These are phyloP conservation scores for Copidosoma aretas DNA, from an alignment of 2,888 invertebrate genomes.

Conservation along the genomic window DNA sequence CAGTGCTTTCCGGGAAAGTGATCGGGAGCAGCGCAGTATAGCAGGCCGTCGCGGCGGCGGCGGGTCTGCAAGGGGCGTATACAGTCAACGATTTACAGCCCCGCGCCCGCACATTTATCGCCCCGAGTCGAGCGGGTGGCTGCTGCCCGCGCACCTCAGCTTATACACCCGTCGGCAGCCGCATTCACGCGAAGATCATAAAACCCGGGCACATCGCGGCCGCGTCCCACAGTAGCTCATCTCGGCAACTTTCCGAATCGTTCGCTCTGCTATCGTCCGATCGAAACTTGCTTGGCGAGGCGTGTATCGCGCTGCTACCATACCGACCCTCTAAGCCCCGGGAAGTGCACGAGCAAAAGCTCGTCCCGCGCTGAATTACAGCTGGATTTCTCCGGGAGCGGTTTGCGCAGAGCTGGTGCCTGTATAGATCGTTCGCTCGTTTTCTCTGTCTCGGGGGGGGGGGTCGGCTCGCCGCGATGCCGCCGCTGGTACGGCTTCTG, in stretches of 20 bases:
- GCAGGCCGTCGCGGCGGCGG: neutral
- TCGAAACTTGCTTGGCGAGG: slow-evolving; percentile 29
- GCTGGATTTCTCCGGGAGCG: too few relatives aligned
- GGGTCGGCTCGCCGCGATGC: too few relatives aligned
- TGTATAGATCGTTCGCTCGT: neutral
- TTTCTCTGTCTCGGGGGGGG: neutral
- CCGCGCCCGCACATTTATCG: neutral
- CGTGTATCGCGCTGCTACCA: neutral
- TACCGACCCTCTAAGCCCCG: neutral
- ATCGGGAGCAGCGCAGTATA: slow-evolving; percentile 27
- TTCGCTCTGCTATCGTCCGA: slow-evolving; percentile 37
- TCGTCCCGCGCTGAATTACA: too few relatives aligned
- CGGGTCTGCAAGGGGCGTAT: neutral
- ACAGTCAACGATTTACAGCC: slow-evolving; percentile 32
- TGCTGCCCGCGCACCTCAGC: too few relatives aligned
- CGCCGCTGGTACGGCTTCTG: too few relatives aligned
- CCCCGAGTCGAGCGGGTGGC: too few relatives aligned
- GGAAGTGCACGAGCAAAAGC: neutral
- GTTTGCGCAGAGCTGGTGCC: neutral
- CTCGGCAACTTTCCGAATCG: slow-evolving; percentile 34
- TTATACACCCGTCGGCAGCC: too few relatives aligned
- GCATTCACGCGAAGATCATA: slow-evolving; percentile 23
- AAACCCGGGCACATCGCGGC: slow-evolving; percentile 20
- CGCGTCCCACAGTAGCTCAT: too few relatives aligned
- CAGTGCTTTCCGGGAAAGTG: slow-evolving; percentile 25